Evolutionary conservation across 2,888 invertebrate species (phyloP), one percentile per base, ranked within the genome.

Genomic region (Drosophila prostipennis): DNA sequence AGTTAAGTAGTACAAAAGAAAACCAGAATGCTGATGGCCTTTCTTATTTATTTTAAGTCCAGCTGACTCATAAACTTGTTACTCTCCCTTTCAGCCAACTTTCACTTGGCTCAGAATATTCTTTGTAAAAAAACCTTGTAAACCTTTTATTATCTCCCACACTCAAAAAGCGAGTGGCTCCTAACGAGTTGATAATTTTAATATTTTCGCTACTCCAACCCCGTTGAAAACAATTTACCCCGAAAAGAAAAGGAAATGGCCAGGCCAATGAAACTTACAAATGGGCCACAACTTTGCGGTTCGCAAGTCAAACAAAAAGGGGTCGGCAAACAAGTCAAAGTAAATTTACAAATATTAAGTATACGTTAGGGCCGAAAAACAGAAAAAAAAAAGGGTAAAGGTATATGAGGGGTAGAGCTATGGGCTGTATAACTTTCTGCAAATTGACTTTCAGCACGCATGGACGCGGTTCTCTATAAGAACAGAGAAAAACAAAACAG

Each of bases 381-480:
- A 0, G n/a, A n/a, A n/a, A 4, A 23, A 26, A 26, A 6, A 16
- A 36, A 10, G 13, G 29, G 19, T 1, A 11, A 57, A 19, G 37
- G 48, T 48, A 32, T 48, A 32, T 16, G 19, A 19, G 29, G 19
- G 29, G 5, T 6, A 23, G 14, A 13, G 4, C 45, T 53, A 26
- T 53, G 58, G 52, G 69, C 58, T 52, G 64, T 64, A 76, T 69
- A 87, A 80, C 76, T 69, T 83, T 80, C 80, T 78, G 84, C 81
- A 87, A 82, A 82, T 82, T 83, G 87, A 87, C 84, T 87, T 76
- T 80, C 37, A 55, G 71, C 81, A 82, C 87, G 81, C 81, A 82
- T 73, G 74, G 64, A 68, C 63, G 68, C 77, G 72, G 60, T 29
- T 29, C 16, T 2, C 59, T 46, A 37, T 56, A 71, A 56, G 39